A percentile compares a stretch with the other conserved stretches of the same genome.
phyloP scores from a whole-genome alignment of 2,888 invertebrate species.

The Germaria angustata region DNA sequence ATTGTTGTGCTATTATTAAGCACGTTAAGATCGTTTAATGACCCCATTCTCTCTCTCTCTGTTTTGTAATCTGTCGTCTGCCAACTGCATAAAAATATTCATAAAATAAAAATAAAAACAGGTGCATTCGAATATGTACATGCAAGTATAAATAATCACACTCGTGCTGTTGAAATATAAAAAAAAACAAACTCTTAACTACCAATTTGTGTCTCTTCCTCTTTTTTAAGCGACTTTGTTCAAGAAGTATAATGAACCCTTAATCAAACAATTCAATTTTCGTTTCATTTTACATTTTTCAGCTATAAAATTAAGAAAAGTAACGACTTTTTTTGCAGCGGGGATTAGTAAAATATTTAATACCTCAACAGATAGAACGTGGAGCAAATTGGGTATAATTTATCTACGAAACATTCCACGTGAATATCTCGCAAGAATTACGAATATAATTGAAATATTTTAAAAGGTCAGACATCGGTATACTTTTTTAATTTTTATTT shows the following conservation, averaged over 20 bases:
- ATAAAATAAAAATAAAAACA: conserved; percentile 45
- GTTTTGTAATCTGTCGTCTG: conserved; percentile 62
- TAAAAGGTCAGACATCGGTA: too few relatives aligned
- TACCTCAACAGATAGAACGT: background rate
- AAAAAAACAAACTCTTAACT: conserved; percentile 32
- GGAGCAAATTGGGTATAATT: too few relatives aligned
- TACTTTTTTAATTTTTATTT: too few relatives aligned
- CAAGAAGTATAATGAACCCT: conserved; percentile 47
- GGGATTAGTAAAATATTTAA: too few relatives aligned
- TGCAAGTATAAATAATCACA: conserved; percentile 10
- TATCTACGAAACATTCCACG: too few relatives aligned
- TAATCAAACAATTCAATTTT: conserved; percentile 26
- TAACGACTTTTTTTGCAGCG: background rate
- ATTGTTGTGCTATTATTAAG: conserved; percentile 49
- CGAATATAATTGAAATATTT: too few relatives aligned
- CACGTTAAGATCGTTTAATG: conserved; percentile 68
- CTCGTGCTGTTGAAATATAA: conserved; percentile 44
- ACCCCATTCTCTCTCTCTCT: conserved; percentile 63
- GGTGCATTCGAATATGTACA: conserved; percentile 50
- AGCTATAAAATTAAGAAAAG: background rate
- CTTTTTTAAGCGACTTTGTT: background rate
- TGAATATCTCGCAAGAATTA: too few relatives aligned
- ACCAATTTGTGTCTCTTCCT: conserved; percentile 12
- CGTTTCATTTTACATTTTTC: background rate
- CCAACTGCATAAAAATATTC: conserved; percentile 22